Base-by-base conservation (phyloP, 2,888 invertebrate genomes). In the Cantharis flavilabris region DNA sequence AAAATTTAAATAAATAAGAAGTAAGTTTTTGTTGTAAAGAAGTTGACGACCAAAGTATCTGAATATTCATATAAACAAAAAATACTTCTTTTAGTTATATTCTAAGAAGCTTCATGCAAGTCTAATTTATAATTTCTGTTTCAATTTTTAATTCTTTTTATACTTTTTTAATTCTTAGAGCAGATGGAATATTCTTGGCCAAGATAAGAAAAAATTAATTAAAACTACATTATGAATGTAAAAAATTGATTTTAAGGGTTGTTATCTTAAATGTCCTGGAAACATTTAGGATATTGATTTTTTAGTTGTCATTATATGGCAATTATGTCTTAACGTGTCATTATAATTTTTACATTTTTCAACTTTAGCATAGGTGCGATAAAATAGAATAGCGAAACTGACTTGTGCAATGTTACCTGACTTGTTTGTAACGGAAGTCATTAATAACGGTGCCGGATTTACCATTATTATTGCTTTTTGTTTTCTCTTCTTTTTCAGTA, bases 1-100 rank as follows among this genome's bases (percentile, higher is more conserved):
- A 0, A 49, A 49, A n/a, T 49, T 49, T n/a, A 49, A 49, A 49
- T 49, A 49, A 49, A 49, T 49, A 49, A 49, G 49, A 49, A 49
- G n/a, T 49, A 49, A 49, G 49, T 76, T 76, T 72, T 63, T 69
- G 71, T 72, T 62, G 70, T 49, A 14, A 78, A 76, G 76, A 76
- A 71, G 49, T 49, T 76, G 76, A 78, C 73, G 78, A 73, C 70
- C 73, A 72, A 69, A 72, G 23, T 72, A 67, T 69, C 76, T 78
- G 78, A 78, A 78, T 78, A 78, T 78, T 78, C 78, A 78, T 78
- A 78, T 73, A 76, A 76, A 78, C 73, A 71, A 76, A 77, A 16
- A 75, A 33, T 76, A 76, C 73, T 62, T 69, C 67, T 64, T 73
- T 76, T 72, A 30, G 28, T 28, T 28, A 65, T 73, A 76, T 72